Conservation (phyloP, 2,888 invertebrate species). For the Nowickia ferox region DNA sequence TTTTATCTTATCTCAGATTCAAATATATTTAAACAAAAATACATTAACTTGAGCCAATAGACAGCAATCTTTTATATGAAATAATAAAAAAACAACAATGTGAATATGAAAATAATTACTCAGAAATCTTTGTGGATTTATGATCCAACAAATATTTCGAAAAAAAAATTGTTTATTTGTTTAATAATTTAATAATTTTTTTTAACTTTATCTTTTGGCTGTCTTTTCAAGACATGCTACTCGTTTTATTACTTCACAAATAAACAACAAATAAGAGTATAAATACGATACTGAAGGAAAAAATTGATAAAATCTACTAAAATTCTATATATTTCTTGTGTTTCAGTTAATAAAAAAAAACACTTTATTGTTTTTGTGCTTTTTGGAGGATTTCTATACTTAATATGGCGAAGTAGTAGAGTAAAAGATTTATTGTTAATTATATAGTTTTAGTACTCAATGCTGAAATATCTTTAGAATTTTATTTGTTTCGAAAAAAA, state of each 20-base stretch:
- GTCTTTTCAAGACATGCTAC: slow-evolving; percentile 64
- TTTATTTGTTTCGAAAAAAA: slow-evolving; percentile 54
- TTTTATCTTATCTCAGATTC: slow-evolving; percentile 58
- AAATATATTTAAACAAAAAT: slow-evolving; percentile 43
- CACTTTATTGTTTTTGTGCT: slow-evolving; percentile 71
- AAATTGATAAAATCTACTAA: slow-evolving; percentile 72
- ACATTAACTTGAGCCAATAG: slow-evolving; percentile 62
- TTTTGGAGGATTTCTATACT: slow-evolving; percentile 63
- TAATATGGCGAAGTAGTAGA: slow-evolving; percentile 57
- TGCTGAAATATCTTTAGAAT: slow-evolving; percentile 71
- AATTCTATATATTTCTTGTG: slow-evolving; percentile 31
- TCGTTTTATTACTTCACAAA: slow-evolving; percentile 61
- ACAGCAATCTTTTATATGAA: slow-evolving; percentile 54
- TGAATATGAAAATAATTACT: slow-evolving; percentile 51
- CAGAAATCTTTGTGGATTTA: slow-evolving; percentile 70
- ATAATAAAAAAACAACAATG: slow-evolving; percentile 9
- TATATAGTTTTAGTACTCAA: slow-evolving; percentile 68
- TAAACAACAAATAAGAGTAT: slow-evolving; percentile 50
- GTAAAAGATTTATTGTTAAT: slow-evolving; percentile 61
- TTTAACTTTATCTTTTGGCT: slow-evolving; percentile 54
- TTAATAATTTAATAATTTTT: slow-evolving; percentile 58
- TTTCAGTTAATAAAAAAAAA: slow-evolving; percentile 25
- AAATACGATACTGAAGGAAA: slow-evolving; percentile 51
- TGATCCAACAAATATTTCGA: slow-evolving; percentile 67
- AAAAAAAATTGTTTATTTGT: slow-evolving; percentile 58